Evolutionary conservation across 2,113 vertebrate species (phyloP).

Genomic region (Cyanoramphus novaezelandiae): DNA sequence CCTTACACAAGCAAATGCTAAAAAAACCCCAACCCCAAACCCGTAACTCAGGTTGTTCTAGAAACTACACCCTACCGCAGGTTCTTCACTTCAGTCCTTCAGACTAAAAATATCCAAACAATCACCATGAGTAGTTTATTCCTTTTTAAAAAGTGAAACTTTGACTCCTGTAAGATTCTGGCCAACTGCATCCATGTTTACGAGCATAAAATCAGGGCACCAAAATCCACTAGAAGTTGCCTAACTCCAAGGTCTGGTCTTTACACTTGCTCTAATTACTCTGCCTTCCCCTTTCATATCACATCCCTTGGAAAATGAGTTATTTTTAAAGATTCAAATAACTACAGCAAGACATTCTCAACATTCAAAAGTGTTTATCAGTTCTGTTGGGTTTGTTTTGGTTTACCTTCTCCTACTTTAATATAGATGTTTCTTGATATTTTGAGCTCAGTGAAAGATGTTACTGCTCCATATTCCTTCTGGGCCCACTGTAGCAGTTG

Average conservation of each 20-base stretch:
- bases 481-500: slow-evolving; percentile 89
- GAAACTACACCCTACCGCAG: background rate
- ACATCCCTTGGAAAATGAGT: background rate
- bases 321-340: background rate
- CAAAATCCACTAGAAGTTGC: background rate
- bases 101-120: background rate
- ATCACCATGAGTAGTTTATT: background rate
- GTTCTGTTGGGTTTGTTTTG: background rate
- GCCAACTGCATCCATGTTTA: background rate
- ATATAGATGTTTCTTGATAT: slow-evolving; percentile 91
- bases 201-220: background rate
- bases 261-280: background rate
- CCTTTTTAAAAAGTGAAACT: background rate
- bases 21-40: background rate
- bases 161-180: background rate
- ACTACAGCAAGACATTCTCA: background rate
- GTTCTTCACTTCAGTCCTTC: background rate
- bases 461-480: slow-evolving; percentile 89
- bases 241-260: background rate
- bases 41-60: background rate
- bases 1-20: background rate
- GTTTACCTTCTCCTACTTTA: slow-evolving; percentile 97
- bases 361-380: background rate
- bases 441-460: slow-evolving; percentile 94
- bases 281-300: background rate